phyloP scores from a whole-genome alignment of 2,888 invertebrate species.

The Mystacides longicornis region DNA sequence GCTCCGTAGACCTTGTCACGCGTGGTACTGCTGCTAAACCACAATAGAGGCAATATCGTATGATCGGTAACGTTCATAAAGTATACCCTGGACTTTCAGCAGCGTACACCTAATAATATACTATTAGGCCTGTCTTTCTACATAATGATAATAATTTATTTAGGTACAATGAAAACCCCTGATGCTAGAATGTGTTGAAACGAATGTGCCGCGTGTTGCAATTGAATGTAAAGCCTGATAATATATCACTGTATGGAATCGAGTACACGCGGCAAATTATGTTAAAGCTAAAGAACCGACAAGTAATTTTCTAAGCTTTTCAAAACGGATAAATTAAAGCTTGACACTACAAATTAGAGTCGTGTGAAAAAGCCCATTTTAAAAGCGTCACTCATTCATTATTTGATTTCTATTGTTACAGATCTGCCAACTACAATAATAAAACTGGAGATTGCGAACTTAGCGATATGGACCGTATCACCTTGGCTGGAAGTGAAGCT shows the following conservation, averaged over 20 bases:
- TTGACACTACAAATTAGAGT: neutral
- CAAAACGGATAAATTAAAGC: neutral
- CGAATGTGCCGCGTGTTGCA: neutral
- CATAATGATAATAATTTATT: constrained; percentile 1
- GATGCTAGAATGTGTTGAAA: constrained; percentile 2
- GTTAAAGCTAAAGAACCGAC: neutral
- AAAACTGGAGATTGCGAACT: constrained; percentile 78
- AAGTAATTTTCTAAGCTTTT: neutral
- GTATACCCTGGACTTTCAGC: neutral
- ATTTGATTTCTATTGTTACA: constrained; percentile 39
- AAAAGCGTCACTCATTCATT: too few relatives aligned
- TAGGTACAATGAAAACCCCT: neutral
- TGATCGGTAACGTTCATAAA: neutral
- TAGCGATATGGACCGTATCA: constrained; percentile 87
- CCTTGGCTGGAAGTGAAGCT: constrained; percentile 72
- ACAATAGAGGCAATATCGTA: neutral
- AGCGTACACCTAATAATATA: neutral
- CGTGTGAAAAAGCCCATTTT: neutral
- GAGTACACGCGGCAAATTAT: too few relatives aligned
- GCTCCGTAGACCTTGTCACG: too few relatives aligned
- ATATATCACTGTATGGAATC: neutral
- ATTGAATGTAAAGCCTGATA: constrained; percentile 1
- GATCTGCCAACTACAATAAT: constrained; percentile 87
- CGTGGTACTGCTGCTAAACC: neutral
- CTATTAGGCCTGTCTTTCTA: neutral